Percentiles rank a stretch among this genome's conserved stretches.
phyloP scores from a whole-genome alignment of 2,888 invertebrate genomes.

The Melanostoma mellinum region DNA sequence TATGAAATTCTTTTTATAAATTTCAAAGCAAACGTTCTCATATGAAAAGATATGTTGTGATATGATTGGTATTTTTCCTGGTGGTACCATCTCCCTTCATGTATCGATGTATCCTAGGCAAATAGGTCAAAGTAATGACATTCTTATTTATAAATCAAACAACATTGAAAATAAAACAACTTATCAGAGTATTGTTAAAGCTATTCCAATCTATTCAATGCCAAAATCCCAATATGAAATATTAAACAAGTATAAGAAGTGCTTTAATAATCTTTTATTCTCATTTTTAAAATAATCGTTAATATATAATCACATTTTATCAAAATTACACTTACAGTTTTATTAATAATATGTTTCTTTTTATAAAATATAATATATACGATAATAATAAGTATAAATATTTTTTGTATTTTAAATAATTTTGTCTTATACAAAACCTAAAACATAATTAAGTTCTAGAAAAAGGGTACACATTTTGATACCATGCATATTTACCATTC shows the following conservation, averaged over 20 bases:
- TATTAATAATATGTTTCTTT: constrained; percentile 58
- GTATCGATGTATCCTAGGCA: too few species aligned
- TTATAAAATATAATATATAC: constrained; percentile 69
- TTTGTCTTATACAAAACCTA: constrained; percentile 62
- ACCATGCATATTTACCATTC: constrained; percentile 36
- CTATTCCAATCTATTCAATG: too few species aligned
- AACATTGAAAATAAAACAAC: too few species aligned
- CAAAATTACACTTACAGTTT: constrained; percentile 68
- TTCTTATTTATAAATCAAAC: too few species aligned
- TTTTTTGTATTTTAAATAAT: constrained; percentile 32
- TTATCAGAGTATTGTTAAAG: too few species aligned
- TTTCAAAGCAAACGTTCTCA: too few species aligned
- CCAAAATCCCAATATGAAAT: neutral
- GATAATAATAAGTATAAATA: constrained; percentile 67
- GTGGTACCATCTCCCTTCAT: too few species aligned
- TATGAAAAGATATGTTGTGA: too few species aligned
- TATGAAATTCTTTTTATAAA: too few species aligned
- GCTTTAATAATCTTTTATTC: constrained; percentile 64
- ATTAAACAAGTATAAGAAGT: constrained; percentile 50
- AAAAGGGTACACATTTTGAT: constrained; percentile 56
- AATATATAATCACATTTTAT: constrained; percentile 70
- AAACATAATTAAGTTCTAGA: constrained; percentile 64
- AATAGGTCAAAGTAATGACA: too few species aligned
- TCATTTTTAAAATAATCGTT: constrained; percentile 52
- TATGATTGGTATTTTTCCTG: too few species aligned